Evolutionary conservation across 1,140 invertebrate genomes (phyloP).

Genomic region (Subanguina moxae): DNA sequence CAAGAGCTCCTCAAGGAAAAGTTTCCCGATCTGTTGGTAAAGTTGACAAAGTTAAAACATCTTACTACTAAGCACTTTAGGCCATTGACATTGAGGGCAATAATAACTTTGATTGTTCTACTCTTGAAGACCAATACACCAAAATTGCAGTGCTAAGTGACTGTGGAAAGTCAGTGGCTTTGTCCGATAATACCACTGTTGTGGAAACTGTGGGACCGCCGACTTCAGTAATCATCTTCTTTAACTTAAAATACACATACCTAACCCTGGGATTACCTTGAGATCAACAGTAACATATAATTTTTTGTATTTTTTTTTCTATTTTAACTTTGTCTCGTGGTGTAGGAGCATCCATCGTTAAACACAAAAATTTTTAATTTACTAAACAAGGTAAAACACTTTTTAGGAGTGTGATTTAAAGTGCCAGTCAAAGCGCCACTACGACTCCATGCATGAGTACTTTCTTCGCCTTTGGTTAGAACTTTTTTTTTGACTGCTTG

Average conservation of each 20-base stretch:
- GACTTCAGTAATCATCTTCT: conserved; percentile 23
- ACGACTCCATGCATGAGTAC: conserved; percentile 33
- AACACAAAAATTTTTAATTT: no score
- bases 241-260: no score
- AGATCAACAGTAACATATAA: no score
- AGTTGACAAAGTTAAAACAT: not conserved
- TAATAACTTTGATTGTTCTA: conserved; percentile 42
- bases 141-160: conserved; percentile 33
- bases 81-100: conserved; percentile 43
- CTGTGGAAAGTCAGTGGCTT: conserved; percentile 35
- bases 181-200: conserved; percentile 17
- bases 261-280: no score
- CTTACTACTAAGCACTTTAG: conserved; percentile 11
- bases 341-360: no score
- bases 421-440: conserved; percentile 28
- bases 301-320: no score
- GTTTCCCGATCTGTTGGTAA: conserved; percentile 41
- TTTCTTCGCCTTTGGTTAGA: conserved; percentile 28
- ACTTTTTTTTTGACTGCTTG: no score
- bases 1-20: conserved; percentile 39
- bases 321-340: no score
- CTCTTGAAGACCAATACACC: conserved; percentile 26
- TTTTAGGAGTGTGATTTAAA: conserved; percentile 37
- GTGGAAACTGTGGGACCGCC: conserved; percentile 17
- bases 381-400: not conserved